phyloP scores from a whole-genome alignment of 2,888 invertebrate genomes.

The Drosophila emarginata region DNA sequence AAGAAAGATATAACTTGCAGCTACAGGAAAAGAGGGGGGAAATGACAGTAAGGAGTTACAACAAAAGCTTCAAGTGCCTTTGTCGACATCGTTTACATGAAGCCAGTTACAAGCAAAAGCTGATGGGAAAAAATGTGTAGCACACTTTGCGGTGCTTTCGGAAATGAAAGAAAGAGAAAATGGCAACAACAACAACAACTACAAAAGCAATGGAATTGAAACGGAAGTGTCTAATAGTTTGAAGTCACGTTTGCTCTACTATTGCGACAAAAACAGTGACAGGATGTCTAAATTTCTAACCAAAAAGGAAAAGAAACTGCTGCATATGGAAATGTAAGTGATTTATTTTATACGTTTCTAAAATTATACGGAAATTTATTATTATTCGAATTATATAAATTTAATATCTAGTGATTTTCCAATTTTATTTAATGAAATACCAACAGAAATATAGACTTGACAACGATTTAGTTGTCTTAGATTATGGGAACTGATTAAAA shows the following conservation, averaged over 20 bases:
- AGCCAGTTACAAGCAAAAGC: conserved; percentile 41
- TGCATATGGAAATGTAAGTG: too few species aligned
- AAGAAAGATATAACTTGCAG: not conserved
- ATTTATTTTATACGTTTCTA: too few species aligned
- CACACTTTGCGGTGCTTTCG: conserved; percentile 58
- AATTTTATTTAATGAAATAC: too few species aligned
- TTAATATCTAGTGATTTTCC: too few species aligned
- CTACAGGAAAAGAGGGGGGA: not conserved
- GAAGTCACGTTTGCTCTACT: conserved; percentile 55
- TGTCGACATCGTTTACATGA: conserved; percentile 22
- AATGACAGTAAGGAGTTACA: not conserved
- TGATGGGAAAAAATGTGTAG: conserved; percentile 50
- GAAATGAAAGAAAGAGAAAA: conserved; percentile 21
- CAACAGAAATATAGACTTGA: too few species aligned
- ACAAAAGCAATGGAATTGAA: conserved; percentile 24
- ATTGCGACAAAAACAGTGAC: conserved; percentile 15
- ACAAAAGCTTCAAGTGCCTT: not conserved
- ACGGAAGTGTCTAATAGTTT: conserved; percentile 61
- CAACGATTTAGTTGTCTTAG: too few species aligned
- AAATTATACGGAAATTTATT: too few species aligned
- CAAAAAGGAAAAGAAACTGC: too few species aligned
- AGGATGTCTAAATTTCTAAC: too few species aligned
- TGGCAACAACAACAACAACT: too few species aligned
- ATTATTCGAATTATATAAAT: too few species aligned
- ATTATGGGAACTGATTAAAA: too few species aligned